Percentiles rank a stretch among this genome's conserved stretches.
These are phyloP conservation scores for Neoscelio sp. DNA, from an alignment of 2,888 invertebrate genomes.

Conservation along the genomic window DNA sequence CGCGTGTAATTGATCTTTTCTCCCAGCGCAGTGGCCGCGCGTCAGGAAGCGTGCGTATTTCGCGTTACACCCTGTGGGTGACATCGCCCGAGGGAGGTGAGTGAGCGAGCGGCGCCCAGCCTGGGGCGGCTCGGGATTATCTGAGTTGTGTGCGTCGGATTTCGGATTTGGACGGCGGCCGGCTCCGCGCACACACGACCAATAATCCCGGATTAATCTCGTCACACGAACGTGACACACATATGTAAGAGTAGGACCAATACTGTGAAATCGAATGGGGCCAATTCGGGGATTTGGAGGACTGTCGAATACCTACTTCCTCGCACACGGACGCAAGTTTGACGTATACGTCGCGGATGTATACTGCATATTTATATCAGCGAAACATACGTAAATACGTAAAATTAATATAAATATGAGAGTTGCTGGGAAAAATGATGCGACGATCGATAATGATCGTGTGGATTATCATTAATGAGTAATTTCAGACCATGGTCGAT, in stretches of 20 bases:
- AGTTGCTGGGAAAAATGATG: neutral
- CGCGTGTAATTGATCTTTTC: conserved; percentile 65
- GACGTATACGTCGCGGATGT: conserved; percentile 1
- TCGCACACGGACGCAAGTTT: conserved; percentile 23
- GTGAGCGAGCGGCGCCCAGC: conserved; percentile 63
- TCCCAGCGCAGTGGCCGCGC: conserved; percentile 45
- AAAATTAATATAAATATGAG: conserved; percentile 44
- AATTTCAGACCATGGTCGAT: too few species aligned
- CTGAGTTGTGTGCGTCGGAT: conserved; percentile 82
- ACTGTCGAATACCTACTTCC: conserved; percentile 45
- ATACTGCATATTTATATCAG: conserved; percentile 33
- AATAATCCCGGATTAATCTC: conserved; percentile 82
- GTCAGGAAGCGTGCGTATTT: conserved; percentile 55
- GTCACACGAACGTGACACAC: conserved; percentile 63
- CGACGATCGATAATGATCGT: conserved; percentile 31
- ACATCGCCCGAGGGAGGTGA: conserved; percentile 67
- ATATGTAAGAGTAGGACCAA: conserved; percentile 32
- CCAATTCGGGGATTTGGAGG: conserved; percentile 58
- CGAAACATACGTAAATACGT: conserved; percentile 33
- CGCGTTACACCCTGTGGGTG: conserved; percentile 72
- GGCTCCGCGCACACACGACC: conserved; percentile 76
- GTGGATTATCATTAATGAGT: conserved; percentile 14
- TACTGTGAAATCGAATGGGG: conserved; percentile 60
- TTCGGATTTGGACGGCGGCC: conserved; percentile 80
- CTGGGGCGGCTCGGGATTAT: conserved; percentile 75